Percentiles rank a stretch among this genome's conserved stretches.
phyloP scores from a whole-genome alignment of 1,140 invertebrate species.

The Diachasmimorpha longicaudata region DNA sequence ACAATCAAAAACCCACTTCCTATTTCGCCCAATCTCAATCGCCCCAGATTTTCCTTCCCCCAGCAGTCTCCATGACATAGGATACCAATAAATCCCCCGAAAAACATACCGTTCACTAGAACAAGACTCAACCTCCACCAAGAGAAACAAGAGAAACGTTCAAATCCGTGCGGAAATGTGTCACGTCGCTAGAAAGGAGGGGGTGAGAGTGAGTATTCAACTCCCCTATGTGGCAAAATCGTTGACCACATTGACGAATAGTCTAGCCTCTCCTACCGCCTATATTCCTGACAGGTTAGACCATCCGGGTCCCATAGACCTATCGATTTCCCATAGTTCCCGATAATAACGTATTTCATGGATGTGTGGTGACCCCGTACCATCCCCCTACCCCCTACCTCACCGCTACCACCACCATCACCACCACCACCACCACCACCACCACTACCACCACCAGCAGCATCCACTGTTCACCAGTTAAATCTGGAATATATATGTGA shows the following conservation, averaged over 20 bases:
- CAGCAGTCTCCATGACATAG: neutral
- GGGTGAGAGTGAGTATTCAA: neutral
- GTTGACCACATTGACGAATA: constrained; percentile 23
- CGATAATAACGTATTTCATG: constrained; percentile 36
- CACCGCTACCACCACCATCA: neutral
- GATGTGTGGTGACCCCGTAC: neutral
- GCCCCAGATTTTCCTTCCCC: neutral
- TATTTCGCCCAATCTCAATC: neutral
- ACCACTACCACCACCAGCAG: too few species aligned
- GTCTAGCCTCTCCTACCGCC: neutral
- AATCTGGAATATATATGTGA: neutral
- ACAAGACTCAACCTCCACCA: neutral
- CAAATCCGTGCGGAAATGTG: neutral
- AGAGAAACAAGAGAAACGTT: neutral
- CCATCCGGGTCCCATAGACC: constrained; percentile 22
- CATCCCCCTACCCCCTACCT: neutral
- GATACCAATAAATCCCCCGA: constrained; percentile 3
- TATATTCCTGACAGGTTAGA: neutral
- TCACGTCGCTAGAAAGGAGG: neutral
- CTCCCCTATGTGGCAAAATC: neutral
- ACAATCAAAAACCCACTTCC: neutral
- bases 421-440: too few species aligned
- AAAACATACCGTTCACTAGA: constrained; percentile 1
- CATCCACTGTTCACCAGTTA: neutral
- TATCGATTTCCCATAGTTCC: constrained; percentile 31